Base-by-base conservation (phyloP, 1,140 invertebrate species). In the Eubasilissa regina region DNA sequence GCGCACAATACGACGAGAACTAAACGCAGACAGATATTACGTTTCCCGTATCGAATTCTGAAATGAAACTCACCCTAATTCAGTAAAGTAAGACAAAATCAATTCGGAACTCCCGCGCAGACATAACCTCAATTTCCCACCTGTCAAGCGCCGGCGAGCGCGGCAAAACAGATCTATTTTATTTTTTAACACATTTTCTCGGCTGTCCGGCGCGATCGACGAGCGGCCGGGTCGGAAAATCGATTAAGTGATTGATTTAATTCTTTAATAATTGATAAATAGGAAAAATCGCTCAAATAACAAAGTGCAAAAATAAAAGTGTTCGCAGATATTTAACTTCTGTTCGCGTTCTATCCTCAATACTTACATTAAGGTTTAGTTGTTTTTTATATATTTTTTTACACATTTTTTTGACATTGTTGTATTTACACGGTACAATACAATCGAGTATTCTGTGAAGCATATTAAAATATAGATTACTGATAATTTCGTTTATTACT, bases 31-130 rank as follows among this genome's bases (percentile, higher is more conserved):
- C 25, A 13, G 60, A 64, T 64, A 64, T 43, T 44, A 35, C 60
- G 60, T 35, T 64, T 64, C 60, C n/a, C 60, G 60, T 25, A 64
- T 64, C 60, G 60, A n/a, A 35, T 64, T 64, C 60, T 21, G 35
- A 13, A 11, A 13, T 62, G 19, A 13, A 64, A 64, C 10, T 64
- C 60, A 64, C 60, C 60, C 60, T 35, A 44, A 64, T 25, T 44
- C 60, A 12, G 19, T n/a, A 43, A 64, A 11, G 13, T 43, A 64
- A 64, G 60, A 44, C 21, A 64, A 64, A n/a, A 15, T 13, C 60
- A 13, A 64, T 64, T n/a, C 48, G 48, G 48, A 51, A 15, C n/a
- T 51, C 48, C 48, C 48, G 48, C 48, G 48, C 48, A 12, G 48
- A 51, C 11, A 51, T 51, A 51, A 51, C 48, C 48, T 51, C 48